A percentile compares a stretch with the other conserved stretches of the same genome.
These are phyloP conservation scores for Pseudococcus jackbeardsleyi DNA, from an alignment of 2,888 invertebrate species.

Conservation along the genomic window DNA sequence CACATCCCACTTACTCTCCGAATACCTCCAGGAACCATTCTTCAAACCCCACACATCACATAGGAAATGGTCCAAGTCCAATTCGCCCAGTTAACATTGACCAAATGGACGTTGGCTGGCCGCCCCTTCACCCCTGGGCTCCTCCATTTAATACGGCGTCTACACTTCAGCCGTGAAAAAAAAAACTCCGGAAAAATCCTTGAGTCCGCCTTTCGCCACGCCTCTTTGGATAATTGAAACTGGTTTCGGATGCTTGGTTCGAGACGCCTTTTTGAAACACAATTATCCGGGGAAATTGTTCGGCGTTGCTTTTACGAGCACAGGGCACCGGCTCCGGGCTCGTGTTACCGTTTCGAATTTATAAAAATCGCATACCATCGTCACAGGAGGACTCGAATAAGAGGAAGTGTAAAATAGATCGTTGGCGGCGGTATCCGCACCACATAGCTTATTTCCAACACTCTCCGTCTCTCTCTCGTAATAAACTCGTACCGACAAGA, in stretches of 20 bases:
- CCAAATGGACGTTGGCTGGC: neutral
- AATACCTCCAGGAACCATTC: too few species aligned
- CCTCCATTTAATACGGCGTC: neutral
- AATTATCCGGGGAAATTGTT: neutral
- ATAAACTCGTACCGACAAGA: constrained; percentile 20
- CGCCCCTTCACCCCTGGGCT: neutral
- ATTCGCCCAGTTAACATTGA: neutral
- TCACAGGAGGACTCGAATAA: neutral
- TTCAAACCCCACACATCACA: too few species aligned
- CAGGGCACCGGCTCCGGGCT: neutral
- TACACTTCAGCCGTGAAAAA: neutral
- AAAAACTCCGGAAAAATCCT: constrained; percentile 20
- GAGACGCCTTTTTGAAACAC: neutral
- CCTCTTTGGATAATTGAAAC: constrained; percentile 22
- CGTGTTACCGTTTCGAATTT: neutral
- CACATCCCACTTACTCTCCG: too few species aligned
- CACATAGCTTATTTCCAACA: neutral
- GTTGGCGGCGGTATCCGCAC: neutral
- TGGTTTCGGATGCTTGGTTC: neutral
- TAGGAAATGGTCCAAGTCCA: neutral
- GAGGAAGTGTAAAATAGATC: constrained; percentile 2
- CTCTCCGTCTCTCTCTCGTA: neutral
- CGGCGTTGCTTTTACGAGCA: neutral
- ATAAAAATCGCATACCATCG: neutral
- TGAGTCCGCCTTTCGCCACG: constrained; percentile 31